Percentiles rank a stretch among this genome's conserved stretches.
Conservation (phyloP, 2,797 vertebrate species). For the Cephalopachus bancanus region DNA sequence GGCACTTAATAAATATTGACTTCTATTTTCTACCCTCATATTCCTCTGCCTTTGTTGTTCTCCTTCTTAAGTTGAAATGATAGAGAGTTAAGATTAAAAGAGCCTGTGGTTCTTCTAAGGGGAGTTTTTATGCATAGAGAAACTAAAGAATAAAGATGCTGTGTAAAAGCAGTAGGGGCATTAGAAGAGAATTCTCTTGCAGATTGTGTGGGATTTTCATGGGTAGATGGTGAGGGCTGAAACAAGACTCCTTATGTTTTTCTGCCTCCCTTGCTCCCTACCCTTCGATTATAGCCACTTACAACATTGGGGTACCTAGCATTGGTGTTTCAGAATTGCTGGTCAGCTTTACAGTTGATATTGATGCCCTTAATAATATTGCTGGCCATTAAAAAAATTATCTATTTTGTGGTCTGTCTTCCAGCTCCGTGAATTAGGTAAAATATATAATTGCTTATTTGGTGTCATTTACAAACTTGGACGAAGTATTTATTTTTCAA, state of each 20-base stretch:
- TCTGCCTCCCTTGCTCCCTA: too few species aligned
- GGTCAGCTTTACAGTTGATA: background rate
- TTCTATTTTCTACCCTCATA: background rate
- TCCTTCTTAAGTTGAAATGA: background rate
- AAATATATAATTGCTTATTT: background rate
- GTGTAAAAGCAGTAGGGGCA: background rate
- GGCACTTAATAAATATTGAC: background rate
- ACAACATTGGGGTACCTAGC: accelerated
- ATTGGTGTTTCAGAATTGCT: background rate
- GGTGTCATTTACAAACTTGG: background rate
- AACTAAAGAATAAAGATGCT: background rate
- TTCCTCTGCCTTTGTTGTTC: background rate
- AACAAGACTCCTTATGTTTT: background rate
- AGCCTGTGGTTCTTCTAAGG: background rate
- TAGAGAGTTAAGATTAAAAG: background rate
- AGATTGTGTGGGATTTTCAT: background rate
- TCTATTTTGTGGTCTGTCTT: background rate
- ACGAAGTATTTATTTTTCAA: background rate
- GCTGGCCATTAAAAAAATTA: background rate
- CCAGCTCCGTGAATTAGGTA: background rate
- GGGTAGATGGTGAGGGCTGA: background rate
- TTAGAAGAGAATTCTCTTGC: background rate
- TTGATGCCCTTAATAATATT: background rate
- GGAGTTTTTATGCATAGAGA: background rate
- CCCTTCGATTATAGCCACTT: background rate